phyloP scores from a whole-genome alignment of 2,888 invertebrate genomes.

The Cremastinae sp. region DNA sequence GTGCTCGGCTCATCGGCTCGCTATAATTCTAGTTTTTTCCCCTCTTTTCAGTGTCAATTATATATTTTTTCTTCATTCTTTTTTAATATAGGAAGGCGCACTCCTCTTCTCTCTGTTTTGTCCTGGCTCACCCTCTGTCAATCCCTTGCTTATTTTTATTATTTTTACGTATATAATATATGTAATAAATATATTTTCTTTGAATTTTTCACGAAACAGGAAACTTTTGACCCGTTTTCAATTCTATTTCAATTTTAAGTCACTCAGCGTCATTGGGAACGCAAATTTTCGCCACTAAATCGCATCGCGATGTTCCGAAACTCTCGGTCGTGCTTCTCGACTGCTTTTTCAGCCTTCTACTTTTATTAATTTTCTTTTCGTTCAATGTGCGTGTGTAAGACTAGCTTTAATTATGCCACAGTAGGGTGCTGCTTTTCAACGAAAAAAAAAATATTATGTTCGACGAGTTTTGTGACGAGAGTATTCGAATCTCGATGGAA shows the following conservation, averaged over 20 bases:
- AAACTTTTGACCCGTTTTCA: not conserved
- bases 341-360: conserved; percentile 7
- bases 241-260: conserved; percentile 29
- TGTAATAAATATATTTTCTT: conserved; percentile 4
- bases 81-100: conserved; percentile 10
- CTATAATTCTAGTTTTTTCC: conserved; percentile 38
- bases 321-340: conserved; percentile 38
- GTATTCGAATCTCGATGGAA: not conserved
- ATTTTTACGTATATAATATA: conserved; percentile 15
- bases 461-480: not conserved
- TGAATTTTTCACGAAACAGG: conserved; percentile 3
- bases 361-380: not conserved
- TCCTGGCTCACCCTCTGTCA: not conserved
- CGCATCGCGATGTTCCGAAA: conserved; percentile 24
- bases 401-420: conserved; percentile 52
- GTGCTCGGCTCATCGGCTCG: conserved; percentile 36
- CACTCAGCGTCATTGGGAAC: conserved; percentile 38
- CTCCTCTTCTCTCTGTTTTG: not conserved
- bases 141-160: conserved; percentile 2
- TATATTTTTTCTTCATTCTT: conserved; percentile 12
- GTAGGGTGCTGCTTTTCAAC: not conserved
- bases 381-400: conserved; percentile 47
- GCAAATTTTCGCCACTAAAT: conserved; percentile 21
- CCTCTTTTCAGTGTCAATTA: conserved; percentile 20
- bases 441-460: not conserved